These are phyloP conservation scores for Heterocephalus glaber DNA, from an alignment of 2,113 vertebrate genomes.

Conservation along the genomic window DNA sequence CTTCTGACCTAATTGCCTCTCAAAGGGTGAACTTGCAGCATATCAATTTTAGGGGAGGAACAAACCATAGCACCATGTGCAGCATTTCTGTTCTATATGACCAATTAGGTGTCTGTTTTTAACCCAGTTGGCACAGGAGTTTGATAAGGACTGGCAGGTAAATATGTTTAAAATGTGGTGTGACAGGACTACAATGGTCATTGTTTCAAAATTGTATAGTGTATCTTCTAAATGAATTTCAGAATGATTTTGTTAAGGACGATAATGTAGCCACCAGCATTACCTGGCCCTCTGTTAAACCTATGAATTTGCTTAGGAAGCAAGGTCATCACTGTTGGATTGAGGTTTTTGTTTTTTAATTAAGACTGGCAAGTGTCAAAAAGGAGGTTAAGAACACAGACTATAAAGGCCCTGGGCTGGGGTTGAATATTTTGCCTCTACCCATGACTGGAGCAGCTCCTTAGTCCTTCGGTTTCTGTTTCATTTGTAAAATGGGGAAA, in stretches of 20 bases:
- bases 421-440: background rate
- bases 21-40: background rate
- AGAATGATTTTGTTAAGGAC: background rate
- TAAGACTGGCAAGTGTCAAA: background rate
- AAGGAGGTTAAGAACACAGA: background rate
- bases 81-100: background rate
- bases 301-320: background rate
- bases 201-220: background rate
- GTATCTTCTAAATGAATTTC: background rate
- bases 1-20: background rate
- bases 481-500: constrained; percentile 14
- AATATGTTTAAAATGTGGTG: background rate
- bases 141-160: background rate
- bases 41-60: background rate
- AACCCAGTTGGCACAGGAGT: background rate
- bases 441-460: background rate
- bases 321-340: background rate
- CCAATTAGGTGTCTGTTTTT: background rate
- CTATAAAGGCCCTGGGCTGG: background rate
- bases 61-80: background rate
- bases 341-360: background rate
- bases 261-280: background rate
- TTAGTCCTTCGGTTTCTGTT: background rate
- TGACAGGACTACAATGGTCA: too few relatives aligned
- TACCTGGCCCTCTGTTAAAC: too few relatives aligned